These are phyloP conservation scores for Heloderma charlesbogerti DNA, from an alignment of 2,113 vertebrate genomes.

Conservation along the genomic window DNA sequence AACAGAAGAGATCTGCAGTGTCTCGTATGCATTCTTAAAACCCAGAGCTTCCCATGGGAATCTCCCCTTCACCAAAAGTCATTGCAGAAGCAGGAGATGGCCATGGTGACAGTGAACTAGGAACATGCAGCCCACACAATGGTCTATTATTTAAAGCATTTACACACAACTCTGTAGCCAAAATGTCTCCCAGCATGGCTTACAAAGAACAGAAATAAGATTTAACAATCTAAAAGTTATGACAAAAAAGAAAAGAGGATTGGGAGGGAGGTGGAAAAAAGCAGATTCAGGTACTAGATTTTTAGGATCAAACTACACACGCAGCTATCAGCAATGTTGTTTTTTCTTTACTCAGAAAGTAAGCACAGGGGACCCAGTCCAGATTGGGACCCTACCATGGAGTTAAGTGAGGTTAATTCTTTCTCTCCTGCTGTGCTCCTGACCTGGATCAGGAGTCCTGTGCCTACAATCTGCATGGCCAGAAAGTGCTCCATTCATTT, in stretches of 20 bases:
- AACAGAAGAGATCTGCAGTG: not conserved
- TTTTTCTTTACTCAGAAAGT: no score
- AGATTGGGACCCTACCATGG: no score
- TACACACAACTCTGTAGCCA: not conserved
- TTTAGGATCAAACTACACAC: not conserved
- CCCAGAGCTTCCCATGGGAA: not conserved
- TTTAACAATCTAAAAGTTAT: not conserved
- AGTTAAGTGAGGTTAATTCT: no score
- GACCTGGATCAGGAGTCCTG: no score
- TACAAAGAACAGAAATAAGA: not conserved
- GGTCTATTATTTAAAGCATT: not conserved
- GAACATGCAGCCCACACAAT: not conserved
- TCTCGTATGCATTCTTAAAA: not conserved
- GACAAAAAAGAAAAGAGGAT: not conserved
- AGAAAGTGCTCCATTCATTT: no score
- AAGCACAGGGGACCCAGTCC: no score
- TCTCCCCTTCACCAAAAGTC: not conserved
- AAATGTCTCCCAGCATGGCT: not conserved
- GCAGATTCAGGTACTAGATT: not conserved
- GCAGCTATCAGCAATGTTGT: no score
- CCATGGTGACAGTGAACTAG: not conserved
- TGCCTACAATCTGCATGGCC: no score
- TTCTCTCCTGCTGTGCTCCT: no score
- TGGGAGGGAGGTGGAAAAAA: not conserved
- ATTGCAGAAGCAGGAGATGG: not conserved